These are phyloP conservation scores for Callitettix versicolor DNA, from an alignment of 1,140 invertebrate genomes.

Conservation along the genomic window DNA sequence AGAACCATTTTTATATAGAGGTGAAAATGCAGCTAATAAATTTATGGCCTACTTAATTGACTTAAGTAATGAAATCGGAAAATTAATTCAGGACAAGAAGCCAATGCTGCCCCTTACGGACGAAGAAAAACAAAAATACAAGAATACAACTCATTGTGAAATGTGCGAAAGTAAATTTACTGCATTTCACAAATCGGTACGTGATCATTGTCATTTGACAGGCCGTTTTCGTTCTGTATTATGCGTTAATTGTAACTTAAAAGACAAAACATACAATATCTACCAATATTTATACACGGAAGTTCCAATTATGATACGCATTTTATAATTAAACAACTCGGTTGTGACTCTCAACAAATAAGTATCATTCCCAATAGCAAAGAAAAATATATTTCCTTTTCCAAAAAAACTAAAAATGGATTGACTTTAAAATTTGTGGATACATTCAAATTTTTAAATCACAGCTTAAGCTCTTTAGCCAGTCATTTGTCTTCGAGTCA, in stretches of 20 bases:
- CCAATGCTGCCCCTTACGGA: neutral
- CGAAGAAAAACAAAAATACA: neutral
- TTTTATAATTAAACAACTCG: constrained; percentile 12
- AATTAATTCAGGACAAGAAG: neutral
- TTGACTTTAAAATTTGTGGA: constrained; percentile 13
- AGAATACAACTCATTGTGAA: constrained; percentile 1
- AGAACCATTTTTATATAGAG: constrained; percentile 11
- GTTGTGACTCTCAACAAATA: constrained; percentile 2
- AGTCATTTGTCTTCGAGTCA: constrained; percentile 4
- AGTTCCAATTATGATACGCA: constrained; percentile 12
- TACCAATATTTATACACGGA: constrained; percentile 7
- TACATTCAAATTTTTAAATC: constrained; percentile 5
- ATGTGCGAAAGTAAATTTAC: constrained; percentile 8
- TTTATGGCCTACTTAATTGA: constrained; percentile 7
- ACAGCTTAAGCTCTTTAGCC: neutral
- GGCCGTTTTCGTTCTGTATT: constrained; percentile 1
- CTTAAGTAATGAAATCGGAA: neutral
- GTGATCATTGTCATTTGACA: constrained; percentile 10
- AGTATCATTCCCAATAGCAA: constrained; percentile 11
- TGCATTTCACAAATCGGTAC: neutral
- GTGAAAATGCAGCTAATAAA: neutral
- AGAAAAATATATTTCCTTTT: constrained; percentile 12
- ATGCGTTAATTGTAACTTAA: constrained; percentile 7
- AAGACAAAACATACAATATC: neutral
- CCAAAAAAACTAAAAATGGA: constrained; percentile 2